Percentiles rank a stretch among this genome's conserved stretches.
Conservation (phyloP, 2,888 invertebrate genomes). For the Diplazon laetatorius region DNA sequence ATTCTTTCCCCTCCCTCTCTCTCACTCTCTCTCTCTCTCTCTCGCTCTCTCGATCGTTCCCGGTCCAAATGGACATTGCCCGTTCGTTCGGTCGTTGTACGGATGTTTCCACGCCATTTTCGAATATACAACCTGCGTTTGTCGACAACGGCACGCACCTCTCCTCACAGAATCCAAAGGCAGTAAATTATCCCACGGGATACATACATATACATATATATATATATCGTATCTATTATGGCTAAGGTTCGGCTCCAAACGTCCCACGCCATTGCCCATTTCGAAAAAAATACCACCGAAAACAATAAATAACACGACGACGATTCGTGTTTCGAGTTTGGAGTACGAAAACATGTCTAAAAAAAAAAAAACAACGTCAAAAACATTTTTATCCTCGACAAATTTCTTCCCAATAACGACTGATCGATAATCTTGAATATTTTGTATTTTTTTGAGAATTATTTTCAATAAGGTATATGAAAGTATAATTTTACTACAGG, state of each 20-base stretch:
- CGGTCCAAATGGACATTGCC: conserved; percentile 28
- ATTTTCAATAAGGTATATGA: too few species aligned
- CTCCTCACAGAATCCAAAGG: conserved; percentile 39
- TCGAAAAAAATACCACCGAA: neutral
- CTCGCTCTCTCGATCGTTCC: neutral
- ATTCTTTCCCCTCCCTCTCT: neutral
- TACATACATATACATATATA: too few species aligned
- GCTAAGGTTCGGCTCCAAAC: conserved; percentile 17
- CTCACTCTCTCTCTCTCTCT: neutral
- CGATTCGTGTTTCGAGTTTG: too few species aligned
- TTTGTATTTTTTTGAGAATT: too few species aligned
- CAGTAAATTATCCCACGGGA: conserved; percentile 51
- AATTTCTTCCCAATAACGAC: too few species aligned
- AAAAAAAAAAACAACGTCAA: too few species aligned
- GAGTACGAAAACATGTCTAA: too few species aligned
- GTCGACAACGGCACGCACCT: neutral
- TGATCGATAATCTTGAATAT: too few species aligned
- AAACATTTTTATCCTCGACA: too few species aligned
- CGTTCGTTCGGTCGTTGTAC: conserved; percentile 44
- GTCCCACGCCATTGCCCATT: conserved; percentile 38
- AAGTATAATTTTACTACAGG: too few species aligned
- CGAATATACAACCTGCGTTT: conserved; percentile 16
- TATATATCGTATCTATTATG: conserved; percentile 24
- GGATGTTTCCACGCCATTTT: conserved; percentile 28
- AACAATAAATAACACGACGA: conserved; percentile 15